Evolutionary conservation across 2,888 invertebrate species (phyloP), one percentile per base, ranked within the genome.

Genomic region (Aleiodes leptofemur): DNA sequence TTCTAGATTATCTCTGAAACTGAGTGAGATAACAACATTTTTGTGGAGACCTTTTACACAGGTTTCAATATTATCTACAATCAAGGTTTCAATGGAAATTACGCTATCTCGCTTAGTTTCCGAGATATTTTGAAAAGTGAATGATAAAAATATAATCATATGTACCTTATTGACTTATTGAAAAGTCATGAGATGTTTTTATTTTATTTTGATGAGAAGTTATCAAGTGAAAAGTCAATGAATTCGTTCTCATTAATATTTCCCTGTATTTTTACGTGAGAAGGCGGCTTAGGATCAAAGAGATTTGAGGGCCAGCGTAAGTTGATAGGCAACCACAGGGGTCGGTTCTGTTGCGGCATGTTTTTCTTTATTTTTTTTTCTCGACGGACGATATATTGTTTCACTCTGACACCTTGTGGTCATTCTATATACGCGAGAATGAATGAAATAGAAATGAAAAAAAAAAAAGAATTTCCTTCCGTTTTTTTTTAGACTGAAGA

Each of bases 321-420:
- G 64, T 64, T 64, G 64, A 64, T 64, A 64, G 64, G 64, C 64
- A 64, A 48, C 64, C 43, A 48, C 64, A 48, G 64, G 64, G 64
- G 64, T 48, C 64, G 43, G 16, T 64, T 64, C 43, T 43, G 64
- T 43, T 16, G 16, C 48, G 11, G 14, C 48, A 43, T 64, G 16
- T 55, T 55, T 55, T 16, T 7, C 16, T 55, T 23, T 23, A 23
- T 51, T 9, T 61, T 61, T 59, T 61, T 64, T 64, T 48, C 43
- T 43, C 1, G 48, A 43, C 48, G 23, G 43, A 64, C 64, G 64
- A 64, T 64, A 64, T 43, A 64, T 64, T 64, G 64, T 64, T 64
- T 64, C 61, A 61, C 61, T 61, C 64, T 64, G 48, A 64, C 64
- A 64, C 64, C 34, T 59, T 59, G 48, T 43, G 48, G 64, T 64